Base-by-base conservation (phyloP, 2,888 invertebrate species). In the Arge pagana region DNA sequence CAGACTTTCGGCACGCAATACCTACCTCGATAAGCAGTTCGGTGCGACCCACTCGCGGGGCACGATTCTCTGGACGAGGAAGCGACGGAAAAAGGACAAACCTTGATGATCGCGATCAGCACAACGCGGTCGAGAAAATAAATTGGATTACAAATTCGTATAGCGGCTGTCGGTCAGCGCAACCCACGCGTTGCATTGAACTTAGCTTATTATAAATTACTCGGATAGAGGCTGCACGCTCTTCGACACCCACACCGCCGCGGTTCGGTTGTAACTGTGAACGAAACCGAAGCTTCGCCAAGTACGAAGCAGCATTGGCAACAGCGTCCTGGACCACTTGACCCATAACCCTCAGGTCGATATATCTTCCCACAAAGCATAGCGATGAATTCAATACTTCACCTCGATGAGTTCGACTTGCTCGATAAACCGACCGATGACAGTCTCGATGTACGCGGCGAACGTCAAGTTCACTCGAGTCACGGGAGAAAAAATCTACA, bases 291-390 rank as follows among this genome's bases (percentile, higher is more conserved):
- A 26, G 28, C 33, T 7, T 11, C 33, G 33, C 45, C 35, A 45
- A 45, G 45, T 45, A 45, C 45, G 45, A 33, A 45, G 33, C n/a
- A n/a, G n/a, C 33, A 45, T 45, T 23, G 49, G 52, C 40, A 45
- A 61, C 56, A n/a, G n/a, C 57, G 57, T 65, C 63, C 57, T 58
- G 61, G 59, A 60, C 69, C 71, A 72, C 73, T 74, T 74, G 73
- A 74, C 74, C 73, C 67, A 59, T 68, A 70, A 71, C 72, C 71
- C 64, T 59, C 57, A 65, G 61, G 66, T 68, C 64, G 69, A 67
- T 74, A 72, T 72, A 73, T 73, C 73, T 71, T 66, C 63, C 64
- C 61, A 67, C 67, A 67, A 66, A 64, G 65, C 64, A 63, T 64
- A 61, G 62, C 63, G 60, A 67, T 66, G 65, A 68, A 68, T 68